Percentiles rank a stretch among this genome's conserved stretches.
Conservation (phyloP, 2,888 invertebrate genomes). For the Cephus sareptanus region DNA sequence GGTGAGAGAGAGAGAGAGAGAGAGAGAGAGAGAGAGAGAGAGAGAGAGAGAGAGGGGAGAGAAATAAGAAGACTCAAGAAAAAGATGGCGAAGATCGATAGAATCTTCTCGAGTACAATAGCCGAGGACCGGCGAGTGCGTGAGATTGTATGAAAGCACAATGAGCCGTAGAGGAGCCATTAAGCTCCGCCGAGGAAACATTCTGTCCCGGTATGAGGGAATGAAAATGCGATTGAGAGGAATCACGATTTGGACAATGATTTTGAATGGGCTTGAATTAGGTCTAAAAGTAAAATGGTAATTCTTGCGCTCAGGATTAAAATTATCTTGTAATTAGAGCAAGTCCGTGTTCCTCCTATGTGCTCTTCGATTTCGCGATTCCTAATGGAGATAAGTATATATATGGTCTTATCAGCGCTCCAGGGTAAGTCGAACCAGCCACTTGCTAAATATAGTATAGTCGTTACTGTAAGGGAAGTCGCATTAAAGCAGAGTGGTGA, state of each 20-base stretch:
- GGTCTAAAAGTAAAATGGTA: background rate
- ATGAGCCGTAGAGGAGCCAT: slow-evolving; percentile 18
- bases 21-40: slow-evolving; percentile 12
- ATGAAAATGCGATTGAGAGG: slow-evolving; percentile 17
- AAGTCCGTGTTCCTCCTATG: too few relatives aligned
- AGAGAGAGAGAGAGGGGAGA: slow-evolving; percentile 17
- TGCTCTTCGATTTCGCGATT: too few relatives aligned
- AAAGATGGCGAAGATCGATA: slow-evolving; percentile 35
- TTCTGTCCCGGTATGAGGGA: slow-evolving; percentile 23
- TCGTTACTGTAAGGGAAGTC: too few relatives aligned
- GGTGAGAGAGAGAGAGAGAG: slow-evolving; percentile 21
- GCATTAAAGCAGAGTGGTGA: too few relatives aligned
- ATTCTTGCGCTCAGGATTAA: background rate
- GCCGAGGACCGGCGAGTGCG: slow-evolving; percentile 21
- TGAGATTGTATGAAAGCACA: slow-evolving; percentile 16
- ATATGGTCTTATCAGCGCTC: background rate
- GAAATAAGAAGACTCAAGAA: background rate
- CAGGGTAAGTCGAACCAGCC: background rate
- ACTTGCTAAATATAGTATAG: too few relatives aligned
- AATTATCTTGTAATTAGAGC: slow-evolving; percentile 9
- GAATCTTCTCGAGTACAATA: slow-evolving; percentile 41
- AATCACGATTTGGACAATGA: background rate
- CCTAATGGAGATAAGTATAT: too few relatives aligned
- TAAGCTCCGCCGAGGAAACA: slow-evolving; percentile 26
- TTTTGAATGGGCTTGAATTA: too few relatives aligned